phyloP scores from a whole-genome alignment of 2,797 vertebrate species.

The Tolypeutes matacus region DNA sequence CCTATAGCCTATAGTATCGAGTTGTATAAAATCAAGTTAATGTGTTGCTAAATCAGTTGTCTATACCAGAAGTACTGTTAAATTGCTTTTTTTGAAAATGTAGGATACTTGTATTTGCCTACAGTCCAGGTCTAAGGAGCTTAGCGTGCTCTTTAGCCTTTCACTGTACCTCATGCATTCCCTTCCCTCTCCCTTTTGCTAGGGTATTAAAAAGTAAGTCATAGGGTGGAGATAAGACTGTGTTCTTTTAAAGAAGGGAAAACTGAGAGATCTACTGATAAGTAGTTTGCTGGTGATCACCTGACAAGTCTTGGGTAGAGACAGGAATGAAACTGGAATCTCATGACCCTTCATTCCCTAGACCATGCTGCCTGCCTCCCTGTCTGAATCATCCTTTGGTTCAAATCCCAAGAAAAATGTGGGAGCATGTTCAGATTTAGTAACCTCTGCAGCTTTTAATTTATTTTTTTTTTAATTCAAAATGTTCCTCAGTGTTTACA shows the following conservation, averaged over 20 bases:
- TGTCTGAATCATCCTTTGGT: slow-evolving; percentile 79
- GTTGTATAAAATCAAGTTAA: slow-evolving; percentile 37
- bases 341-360: slow-evolving; percentile 71
- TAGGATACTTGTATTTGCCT: slow-evolving; percentile 10
- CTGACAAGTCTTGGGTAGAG: slow-evolving; percentile 66
- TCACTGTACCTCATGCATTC: slow-evolving; percentile 66
- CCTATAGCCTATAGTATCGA: slow-evolving; percentile 30
- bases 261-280: slow-evolving; percentile 38
- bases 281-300: slow-evolving; percentile 63
- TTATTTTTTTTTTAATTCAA: too few species aligned
- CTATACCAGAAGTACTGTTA: slow-evolving; percentile 38
- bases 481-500: too few species aligned
- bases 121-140: background rate
- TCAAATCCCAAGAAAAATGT: slow-evolving; percentile 72
- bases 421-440: slow-evolving; percentile 68
- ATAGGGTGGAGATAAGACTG: background rate
- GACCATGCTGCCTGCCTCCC: slow-evolving; percentile 42
- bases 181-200: slow-evolving; percentile 61
- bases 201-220: slow-evolving; percentile 29
- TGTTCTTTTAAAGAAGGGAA: slow-evolving; percentile 38
- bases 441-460: slow-evolving; percentile 62
- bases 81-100: slow-evolving; percentile 53
- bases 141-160: slow-evolving; percentile 5
- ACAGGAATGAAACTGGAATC: slow-evolving; percentile 72
- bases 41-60: background rate